Evolutionary conservation across 92 coral and sea anemone genomes (phyloP).

Genomic region (Parazoanthus darwini): DNA sequence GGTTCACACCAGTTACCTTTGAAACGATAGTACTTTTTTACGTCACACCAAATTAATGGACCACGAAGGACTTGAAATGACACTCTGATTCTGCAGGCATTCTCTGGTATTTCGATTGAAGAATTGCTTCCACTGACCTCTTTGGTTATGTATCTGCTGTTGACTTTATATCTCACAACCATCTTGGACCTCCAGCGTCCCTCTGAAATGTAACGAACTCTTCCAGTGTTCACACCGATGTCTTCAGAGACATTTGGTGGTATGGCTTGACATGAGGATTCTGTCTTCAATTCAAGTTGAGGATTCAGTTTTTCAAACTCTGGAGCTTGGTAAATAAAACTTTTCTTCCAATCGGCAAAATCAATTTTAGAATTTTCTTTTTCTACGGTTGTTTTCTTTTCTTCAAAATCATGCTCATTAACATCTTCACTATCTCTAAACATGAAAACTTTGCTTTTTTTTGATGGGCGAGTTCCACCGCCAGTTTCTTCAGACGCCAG

Average conservation of each 20-base stretch:
- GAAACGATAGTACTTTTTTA: constrained; percentile 33
- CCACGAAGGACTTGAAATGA: constrained; percentile 21
- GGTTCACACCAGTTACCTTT: constrained; percentile 16
- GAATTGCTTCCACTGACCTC: constrained; percentile 13
- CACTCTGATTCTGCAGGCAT: constrained; percentile 4
- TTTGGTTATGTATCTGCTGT: not conserved
- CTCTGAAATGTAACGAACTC: constrained; percentile 32
- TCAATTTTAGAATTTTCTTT: not conserved
- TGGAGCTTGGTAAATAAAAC: not conserved
- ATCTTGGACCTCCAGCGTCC: constrained; percentile 25
- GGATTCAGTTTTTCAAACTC: not conserved
- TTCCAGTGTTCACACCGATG: not conserved
- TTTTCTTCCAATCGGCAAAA: not conserved
- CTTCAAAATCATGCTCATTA: not conserved
- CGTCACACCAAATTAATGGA: constrained; percentile 19
- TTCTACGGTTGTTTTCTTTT: not conserved
- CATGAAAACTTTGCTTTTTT: not conserved
- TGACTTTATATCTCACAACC: constrained; percentile 16
- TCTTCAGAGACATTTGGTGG: not conserved
- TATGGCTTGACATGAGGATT: too few species aligned
- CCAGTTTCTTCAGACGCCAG: constrained; percentile 9
- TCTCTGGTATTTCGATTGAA: constrained; percentile 21
- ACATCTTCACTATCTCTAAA: not conserved
- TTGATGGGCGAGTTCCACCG: not conserved
- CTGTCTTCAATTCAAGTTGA: too few species aligned